phyloP scores from a whole-genome alignment of 2,797 vertebrate genomes.

The Melanotaenia pygmaea region DNA sequence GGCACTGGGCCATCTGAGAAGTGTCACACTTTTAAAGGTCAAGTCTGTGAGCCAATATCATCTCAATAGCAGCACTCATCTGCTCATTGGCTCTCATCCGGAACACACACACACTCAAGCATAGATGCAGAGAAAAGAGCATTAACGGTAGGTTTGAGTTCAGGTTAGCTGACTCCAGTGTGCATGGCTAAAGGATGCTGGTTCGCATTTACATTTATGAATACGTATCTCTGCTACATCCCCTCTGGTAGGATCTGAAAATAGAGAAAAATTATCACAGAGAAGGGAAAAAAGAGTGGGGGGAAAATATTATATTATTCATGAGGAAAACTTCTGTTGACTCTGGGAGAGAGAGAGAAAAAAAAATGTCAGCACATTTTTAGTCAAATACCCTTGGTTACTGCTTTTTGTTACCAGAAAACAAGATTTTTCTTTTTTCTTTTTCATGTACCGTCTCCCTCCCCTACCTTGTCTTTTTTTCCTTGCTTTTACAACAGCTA shows the following conservation, averaged over 20 bases:
- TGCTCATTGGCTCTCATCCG: slow-evolving; percentile 67
- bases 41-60: slow-evolving; percentile 71
- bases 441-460: slow-evolving; percentile 32
- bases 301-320: slow-evolving; percentile 75
- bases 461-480: slow-evolving; percentile 24
- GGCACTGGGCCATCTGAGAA: slow-evolving; percentile 76
- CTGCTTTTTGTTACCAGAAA: slow-evolving; percentile 92
- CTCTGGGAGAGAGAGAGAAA: slow-evolving; percentile 64
- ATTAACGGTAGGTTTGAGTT: slow-evolving; percentile 40
- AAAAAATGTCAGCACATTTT: slow-evolving; percentile 79
- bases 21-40: slow-evolving; percentile 83
- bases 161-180: slow-evolving; percentile 60
- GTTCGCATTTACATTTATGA: slow-evolving; percentile 84
- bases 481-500: slow-evolving; percentile 84
- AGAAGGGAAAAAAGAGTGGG: slow-evolving; percentile 23
- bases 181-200: slow-evolving; percentile 66
- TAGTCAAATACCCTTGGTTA: slow-evolving; percentile 86
- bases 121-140: slow-evolving; percentile 56
- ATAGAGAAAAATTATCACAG: slow-evolving; percentile 74
- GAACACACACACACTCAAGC: slow-evolving; percentile 46
- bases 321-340: slow-evolving; percentile 84
- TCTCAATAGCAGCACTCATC: slow-evolving; percentile 57
- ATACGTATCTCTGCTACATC: slow-evolving; percentile 74
- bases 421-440: slow-evolving; percentile 85
- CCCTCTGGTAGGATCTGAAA: slow-evolving; percentile 78